phyloP scores from a whole-genome alignment of 2,113 vertebrate species.

The Channa argus region DNA sequence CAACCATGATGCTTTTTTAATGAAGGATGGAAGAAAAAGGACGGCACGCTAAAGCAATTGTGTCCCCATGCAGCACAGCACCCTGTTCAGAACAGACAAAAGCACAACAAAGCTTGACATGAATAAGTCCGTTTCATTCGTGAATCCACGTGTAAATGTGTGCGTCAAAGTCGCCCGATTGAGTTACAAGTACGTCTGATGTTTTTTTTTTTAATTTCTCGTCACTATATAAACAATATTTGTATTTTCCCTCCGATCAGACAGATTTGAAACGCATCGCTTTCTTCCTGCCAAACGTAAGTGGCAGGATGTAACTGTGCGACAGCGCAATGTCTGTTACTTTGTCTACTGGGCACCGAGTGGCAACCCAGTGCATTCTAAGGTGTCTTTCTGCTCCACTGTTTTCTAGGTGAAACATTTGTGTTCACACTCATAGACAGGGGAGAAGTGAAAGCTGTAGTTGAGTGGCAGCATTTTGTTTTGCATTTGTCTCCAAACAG shows the following conservation, averaged over 20 bases:
- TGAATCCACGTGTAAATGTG: slow-evolving; percentile 16
- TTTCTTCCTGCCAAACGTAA: slow-evolving; percentile 44
- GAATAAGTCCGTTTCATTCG: slow-evolving; percentile 38
- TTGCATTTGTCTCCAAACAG: slow-evolving; percentile 84
- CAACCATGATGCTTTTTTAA: slow-evolving; percentile 64
- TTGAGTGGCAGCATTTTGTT: slow-evolving; percentile 86
- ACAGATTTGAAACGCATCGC: slow-evolving; percentile 36
- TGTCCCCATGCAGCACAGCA: slow-evolving; percentile 36
- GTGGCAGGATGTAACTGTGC: slow-evolving; percentile 23
- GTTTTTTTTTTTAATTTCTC: slow-evolving; percentile 58
- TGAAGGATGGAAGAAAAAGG: slow-evolving; percentile 55
- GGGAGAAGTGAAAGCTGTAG: slow-evolving; percentile 62
- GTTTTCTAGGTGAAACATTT: slow-evolving; percentile 67
- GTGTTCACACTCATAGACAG: slow-evolving; percentile 65
- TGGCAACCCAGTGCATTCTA: slow-evolving; percentile 41
- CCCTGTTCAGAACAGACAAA: slow-evolving; percentile 38
- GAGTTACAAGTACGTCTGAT: slow-evolving; percentile 31
- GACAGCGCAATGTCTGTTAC: slow-evolving; percentile 47
- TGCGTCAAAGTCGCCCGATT: slow-evolving; percentile 36
- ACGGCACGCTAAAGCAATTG: slow-evolving; percentile 45
- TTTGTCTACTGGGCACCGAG: slow-evolving; percentile 61
- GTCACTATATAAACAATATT: slow-evolving; percentile 12
- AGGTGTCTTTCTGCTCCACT: slow-evolving; percentile 54
- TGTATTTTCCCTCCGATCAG: slow-evolving; percentile 51
- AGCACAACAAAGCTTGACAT: slow-evolving; percentile 44